Evolutionary conservation across 2,797 vertebrate genomes (phyloP).

Genomic region (Leptodactylus fallax): DNA sequence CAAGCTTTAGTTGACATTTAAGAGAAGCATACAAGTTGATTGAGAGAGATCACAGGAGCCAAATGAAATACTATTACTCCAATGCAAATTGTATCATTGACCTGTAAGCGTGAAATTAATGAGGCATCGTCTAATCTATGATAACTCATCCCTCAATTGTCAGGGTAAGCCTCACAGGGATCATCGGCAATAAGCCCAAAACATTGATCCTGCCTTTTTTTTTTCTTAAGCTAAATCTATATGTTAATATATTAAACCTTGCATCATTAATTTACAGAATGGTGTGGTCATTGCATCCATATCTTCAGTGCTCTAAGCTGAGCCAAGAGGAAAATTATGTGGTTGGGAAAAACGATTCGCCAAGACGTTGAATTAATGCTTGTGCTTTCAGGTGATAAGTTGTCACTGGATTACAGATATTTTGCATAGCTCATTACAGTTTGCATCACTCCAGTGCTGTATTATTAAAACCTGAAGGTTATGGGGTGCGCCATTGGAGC

Average conservation of each 20-base stretch:
- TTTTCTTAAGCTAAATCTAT: conserved; percentile 13
- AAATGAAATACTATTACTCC: conserved; percentile 44
- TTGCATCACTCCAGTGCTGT: neutral
- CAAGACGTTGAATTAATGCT: conserved; percentile 38
- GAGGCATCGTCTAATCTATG: conserved; percentile 56
- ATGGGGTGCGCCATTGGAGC: neutral
- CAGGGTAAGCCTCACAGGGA: conserved; percentile 35
- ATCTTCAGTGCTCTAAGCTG: conserved; percentile 25
- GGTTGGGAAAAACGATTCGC: conserved; percentile 1
- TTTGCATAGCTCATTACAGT: conserved; percentile 26
- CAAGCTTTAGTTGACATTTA: conserved; percentile 45
- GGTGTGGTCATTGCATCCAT: conserved; percentile 34
- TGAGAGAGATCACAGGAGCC: conserved; percentile 34
- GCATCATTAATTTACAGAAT: conserved; percentile 43
- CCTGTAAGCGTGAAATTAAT: conserved; percentile 49
- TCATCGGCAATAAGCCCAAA: conserved; percentile 22
- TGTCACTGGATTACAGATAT: conserved; percentile 13
- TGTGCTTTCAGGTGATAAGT: conserved; percentile 26
- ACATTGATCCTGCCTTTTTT: conserved; percentile 33
- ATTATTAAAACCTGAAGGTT: neutral
- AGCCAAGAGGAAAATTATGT: conserved; percentile 38
- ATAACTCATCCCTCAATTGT: conserved; percentile 46
- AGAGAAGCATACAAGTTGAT: conserved; percentile 19
- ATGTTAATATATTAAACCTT: conserved; percentile 42
- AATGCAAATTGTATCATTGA: conserved; percentile 55